These are phyloP conservation scores for Esox lucius DNA, from an alignment of 2,797 vertebrate genomes.

Conservation along the genomic window DNA sequence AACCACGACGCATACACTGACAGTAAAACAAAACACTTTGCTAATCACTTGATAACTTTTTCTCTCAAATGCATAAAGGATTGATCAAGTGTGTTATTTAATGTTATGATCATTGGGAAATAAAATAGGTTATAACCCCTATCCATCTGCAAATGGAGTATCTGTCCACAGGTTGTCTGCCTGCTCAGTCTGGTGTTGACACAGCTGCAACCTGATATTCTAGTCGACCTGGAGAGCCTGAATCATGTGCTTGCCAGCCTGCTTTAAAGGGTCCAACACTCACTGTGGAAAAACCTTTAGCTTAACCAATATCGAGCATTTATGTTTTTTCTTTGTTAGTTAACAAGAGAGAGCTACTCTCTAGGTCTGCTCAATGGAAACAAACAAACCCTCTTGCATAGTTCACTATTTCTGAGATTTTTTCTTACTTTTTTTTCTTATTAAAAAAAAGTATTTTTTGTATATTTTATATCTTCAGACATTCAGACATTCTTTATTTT, in stretches of 20 bases:
- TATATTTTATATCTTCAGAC: too few relatives aligned
- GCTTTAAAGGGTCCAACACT: constrained; percentile 34
- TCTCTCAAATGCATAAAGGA: not conserved
- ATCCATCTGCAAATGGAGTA: constrained; percentile 5
- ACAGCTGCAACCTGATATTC: constrained; percentile 61
- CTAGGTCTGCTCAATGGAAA: not conserved
- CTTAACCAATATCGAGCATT: constrained; percentile 19
- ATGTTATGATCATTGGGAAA: not conserved
- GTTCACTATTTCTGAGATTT: not conserved
- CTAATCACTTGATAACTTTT: too few relatives aligned
- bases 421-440: too few relatives aligned
- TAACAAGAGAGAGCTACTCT: not conserved
- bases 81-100: not conserved
- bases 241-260: constrained; percentile 27
- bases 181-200: constrained; percentile 58
- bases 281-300: constrained; percentile 40
- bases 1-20: too few relatives aligned
- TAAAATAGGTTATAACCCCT: not conserved
- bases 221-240: constrained; percentile 48
- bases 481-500: too few relatives aligned
- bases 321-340: constrained; percentile 21
- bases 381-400: not conserved
- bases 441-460: not conserved
- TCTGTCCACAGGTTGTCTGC: constrained; percentile 19
- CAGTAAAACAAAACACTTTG: too few relatives aligned